Conservation (phyloP, 2,888 invertebrate species). For the Mylabris sibirica region DNA sequence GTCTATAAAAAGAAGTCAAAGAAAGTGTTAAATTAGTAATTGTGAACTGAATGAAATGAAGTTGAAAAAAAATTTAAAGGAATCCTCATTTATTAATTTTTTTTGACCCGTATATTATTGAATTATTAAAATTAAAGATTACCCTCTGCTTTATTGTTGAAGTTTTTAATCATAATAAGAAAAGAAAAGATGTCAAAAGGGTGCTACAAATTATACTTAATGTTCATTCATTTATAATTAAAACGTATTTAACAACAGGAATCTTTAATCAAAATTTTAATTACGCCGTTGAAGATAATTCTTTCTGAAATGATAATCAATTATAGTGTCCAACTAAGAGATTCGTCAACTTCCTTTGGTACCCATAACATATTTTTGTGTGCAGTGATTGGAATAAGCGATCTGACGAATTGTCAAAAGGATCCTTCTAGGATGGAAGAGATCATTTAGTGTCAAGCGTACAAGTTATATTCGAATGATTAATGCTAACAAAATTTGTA, state of each 20-base stretch:
- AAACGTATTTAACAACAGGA: neutral
- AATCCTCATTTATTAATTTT: slow-evolving; percentile 1
- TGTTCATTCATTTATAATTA: neutral
- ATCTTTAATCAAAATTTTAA: neutral
- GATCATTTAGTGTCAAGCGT: too few relatives aligned
- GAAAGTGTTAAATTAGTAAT: neutral
- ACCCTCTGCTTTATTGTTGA: neutral
- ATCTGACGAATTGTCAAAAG: too few relatives aligned
- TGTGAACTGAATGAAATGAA: neutral
- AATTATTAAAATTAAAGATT: slow-evolving; percentile 10
- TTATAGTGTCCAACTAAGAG: neutral
- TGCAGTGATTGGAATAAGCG: too few relatives aligned
- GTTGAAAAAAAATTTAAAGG: neutral
- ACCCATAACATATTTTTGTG: too few relatives aligned
- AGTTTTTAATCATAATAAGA: neutral
- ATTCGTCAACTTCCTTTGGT: neutral
- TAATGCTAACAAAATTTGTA: too few relatives aligned
- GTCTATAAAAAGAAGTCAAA: neutral
- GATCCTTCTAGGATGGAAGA: too few relatives aligned
- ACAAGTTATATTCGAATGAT: too few relatives aligned
- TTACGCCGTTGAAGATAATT: neutral
- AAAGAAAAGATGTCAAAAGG: neutral
- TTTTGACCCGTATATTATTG: neutral
- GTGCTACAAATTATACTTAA: slow-evolving; percentile 8
- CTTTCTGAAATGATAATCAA: neutral